phyloP scores from a whole-genome alignment of 2,797 vertebrate species.

The Melanotaenia boesemani region DNA sequence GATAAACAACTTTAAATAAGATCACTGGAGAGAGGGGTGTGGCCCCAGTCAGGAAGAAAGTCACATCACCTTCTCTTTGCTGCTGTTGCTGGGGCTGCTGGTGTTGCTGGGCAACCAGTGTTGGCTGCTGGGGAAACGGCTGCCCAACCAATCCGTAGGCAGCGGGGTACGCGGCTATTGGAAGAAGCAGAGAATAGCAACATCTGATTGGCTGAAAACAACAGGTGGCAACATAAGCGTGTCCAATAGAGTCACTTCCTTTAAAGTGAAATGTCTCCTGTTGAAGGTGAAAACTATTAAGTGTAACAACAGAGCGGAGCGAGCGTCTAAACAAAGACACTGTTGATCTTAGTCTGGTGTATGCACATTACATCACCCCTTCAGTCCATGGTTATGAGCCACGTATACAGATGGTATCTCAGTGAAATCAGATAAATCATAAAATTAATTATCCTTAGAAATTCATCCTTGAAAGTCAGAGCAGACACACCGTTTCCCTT shows the following conservation, averaged over 20 bases:
- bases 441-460: constrained; percentile 21
- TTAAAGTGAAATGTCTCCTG: constrained; percentile 57
- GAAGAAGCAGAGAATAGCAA: constrained; percentile 67
- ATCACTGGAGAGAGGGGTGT: constrained; percentile 57
- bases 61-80: constrained; percentile 89
- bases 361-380: constrained; percentile 27
- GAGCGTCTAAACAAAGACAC: constrained; percentile 66
- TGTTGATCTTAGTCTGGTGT: constrained; percentile 39
- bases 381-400: constrained; percentile 24
- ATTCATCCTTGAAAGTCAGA: constrained; percentile 43
- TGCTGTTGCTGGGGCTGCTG: constrained; percentile 91
- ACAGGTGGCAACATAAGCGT: constrained; percentile 73
- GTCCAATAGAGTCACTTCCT: constrained; percentile 53
- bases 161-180: constrained; percentile 91
- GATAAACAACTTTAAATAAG: constrained; percentile 65
- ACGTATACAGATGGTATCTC: constrained; percentile 35
- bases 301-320: constrained; percentile 49
- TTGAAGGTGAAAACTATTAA: constrained; percentile 81
- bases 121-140: constrained; percentile 90
- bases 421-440: constrained; percentile 46
- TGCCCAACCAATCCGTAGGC: constrained; percentile 93
- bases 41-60: constrained; percentile 70
- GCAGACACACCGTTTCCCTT: constrained; percentile 19
- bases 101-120: constrained; percentile 90
- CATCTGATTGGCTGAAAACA: constrained; percentile 74